Conservation (phyloP, 2,797 vertebrate species). For the Clarias laeviceps region DNA sequence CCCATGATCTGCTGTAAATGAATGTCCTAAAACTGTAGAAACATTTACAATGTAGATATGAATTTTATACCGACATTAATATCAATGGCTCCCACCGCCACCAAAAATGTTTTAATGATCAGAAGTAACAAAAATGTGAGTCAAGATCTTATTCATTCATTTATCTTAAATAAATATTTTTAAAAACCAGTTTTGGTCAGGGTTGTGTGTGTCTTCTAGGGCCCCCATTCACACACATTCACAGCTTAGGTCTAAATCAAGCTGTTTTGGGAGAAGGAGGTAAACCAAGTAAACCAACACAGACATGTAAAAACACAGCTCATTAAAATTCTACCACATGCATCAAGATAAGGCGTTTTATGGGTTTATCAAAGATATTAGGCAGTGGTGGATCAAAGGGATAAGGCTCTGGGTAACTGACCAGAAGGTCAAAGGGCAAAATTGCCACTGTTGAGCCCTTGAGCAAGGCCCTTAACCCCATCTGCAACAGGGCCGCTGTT, state of each 20-base stretch:
- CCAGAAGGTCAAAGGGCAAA: too few relatives aligned
- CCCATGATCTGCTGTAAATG: background rate
- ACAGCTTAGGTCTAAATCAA: background rate
- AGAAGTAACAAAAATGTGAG: background rate
- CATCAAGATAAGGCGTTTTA: too few relatives aligned
- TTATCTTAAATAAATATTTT: background rate
- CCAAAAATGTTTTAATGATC: too few relatives aligned
- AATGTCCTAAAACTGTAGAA: too few relatives aligned
- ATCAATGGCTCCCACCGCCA: background rate
- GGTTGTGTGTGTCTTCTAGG: background rate
- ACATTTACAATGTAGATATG: too few relatives aligned
- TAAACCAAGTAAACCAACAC: background rate
- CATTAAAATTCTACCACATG: too few relatives aligned
- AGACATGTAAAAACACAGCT: background rate
- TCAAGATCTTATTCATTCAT: background rate
- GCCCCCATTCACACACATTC: background rate
- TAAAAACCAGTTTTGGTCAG: background rate
- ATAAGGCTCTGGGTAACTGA: too few relatives aligned
- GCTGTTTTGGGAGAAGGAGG: background rate
- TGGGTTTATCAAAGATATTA: too few relatives aligned
- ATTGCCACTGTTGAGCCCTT: too few relatives aligned
- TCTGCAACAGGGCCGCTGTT: too few relatives aligned
- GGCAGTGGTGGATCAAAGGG: too few relatives aligned
- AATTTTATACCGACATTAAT: background rate
- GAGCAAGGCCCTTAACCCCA: too few relatives aligned